Conservation (phyloP, 2,888 invertebrate species). For the Aphelenchoides bicaudatus region DNA sequence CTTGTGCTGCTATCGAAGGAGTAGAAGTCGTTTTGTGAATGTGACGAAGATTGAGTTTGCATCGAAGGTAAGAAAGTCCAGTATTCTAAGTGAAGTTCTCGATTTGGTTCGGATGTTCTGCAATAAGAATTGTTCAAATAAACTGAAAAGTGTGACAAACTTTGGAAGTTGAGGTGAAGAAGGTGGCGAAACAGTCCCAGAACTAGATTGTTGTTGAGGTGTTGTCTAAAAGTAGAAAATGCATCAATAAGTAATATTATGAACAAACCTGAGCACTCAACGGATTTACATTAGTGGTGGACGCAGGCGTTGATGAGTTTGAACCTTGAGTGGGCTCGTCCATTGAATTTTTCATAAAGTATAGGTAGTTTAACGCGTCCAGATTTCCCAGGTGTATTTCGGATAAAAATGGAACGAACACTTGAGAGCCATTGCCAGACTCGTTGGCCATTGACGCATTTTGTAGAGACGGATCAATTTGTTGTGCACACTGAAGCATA, state of each 20-base stretch:
- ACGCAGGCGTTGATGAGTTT: slow-evolving; percentile 6
- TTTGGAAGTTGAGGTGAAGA: slow-evolving; percentile 28
- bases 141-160: slow-evolving; percentile 4
- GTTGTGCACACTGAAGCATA: slow-evolving; percentile 45
- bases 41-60: slow-evolving; percentile 4
- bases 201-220: slow-evolving; percentile 6
- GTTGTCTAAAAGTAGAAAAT: not conserved
- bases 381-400: slow-evolving; percentile 42
- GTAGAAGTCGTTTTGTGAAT: slow-evolving; percentile 7
- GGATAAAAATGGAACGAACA: slow-evolving; percentile 58
- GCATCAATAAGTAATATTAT: too few relatives aligned
- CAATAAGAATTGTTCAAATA: slow-evolving; percentile 5
- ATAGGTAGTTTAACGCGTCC: slow-evolving; percentile 32
- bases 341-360: slow-evolving; percentile 32
- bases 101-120: slow-evolving; percentile 23
- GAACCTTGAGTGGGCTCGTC: slow-evolving; percentile 21
- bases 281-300: slow-evolving; percentile 11
- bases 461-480: slow-evolving; percentile 13
- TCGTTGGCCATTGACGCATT: not conserved
- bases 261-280: too few relatives aligned
- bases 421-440: slow-evolving; percentile 28
- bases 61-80: slow-evolving; percentile 39
- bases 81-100: slow-evolving; percentile 52
- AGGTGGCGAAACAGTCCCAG: slow-evolving; percentile 24
- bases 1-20: slow-evolving; percentile 2